These are phyloP conservation scores for Harlomillsia oculata DNA, from an alignment of 1,140 invertebrate species.

Conservation along the genomic window DNA sequence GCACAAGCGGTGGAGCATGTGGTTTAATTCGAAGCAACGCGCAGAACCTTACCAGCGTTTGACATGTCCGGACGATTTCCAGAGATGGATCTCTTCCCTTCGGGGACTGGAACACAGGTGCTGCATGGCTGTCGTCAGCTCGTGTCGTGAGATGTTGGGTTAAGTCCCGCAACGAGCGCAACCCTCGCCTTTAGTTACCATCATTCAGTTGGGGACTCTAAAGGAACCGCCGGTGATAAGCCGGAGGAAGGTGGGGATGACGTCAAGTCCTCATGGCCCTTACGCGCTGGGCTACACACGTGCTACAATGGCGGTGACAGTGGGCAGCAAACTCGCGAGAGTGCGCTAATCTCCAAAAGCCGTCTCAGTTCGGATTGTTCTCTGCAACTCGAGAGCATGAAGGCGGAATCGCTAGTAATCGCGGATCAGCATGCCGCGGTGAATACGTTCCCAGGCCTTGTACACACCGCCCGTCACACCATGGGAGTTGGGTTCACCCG, in stretches of 20 bases:
- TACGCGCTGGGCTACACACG: constrained; percentile 46
- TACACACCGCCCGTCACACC: constrained; percentile 47
- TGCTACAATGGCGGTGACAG: constrained; percentile 45
- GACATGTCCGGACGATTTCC: constrained; percentile 36
- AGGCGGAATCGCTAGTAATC: constrained; percentile 47
- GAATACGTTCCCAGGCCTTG: constrained; percentile 47
- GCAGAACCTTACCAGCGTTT: constrained; percentile 45
- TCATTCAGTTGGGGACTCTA: constrained; percentile 39
- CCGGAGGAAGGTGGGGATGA: constrained; percentile 44
- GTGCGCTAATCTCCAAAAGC: constrained; percentile 41
- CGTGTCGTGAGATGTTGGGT: constrained; percentile 48
- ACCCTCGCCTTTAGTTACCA: constrained; percentile 41
- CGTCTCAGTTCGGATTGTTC: constrained; percentile 42
- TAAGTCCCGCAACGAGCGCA: constrained; percentile 48
- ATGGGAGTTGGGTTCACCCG: constrained; percentile 40
- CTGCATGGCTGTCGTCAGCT: constrained; percentile 49
- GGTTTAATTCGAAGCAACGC: constrained; percentile 47
- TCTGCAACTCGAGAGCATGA: constrained; percentile 44
- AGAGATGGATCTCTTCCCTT: constrained; percentile 11
- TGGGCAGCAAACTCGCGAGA: constrained; percentile 40
- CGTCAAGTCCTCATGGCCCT: constrained; percentile 48
- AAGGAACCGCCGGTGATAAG: constrained; percentile 40
- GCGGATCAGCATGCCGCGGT: constrained; percentile 44
- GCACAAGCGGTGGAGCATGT: constrained; percentile 47
- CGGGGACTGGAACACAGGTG: constrained; percentile 40